Percentiles rank a stretch among this genome's conserved stretches.
These are phyloP conservation scores for Coendou prehensilis DNA, from an alignment of 2,797 vertebrate genomes.

Conservation along the genomic window DNA sequence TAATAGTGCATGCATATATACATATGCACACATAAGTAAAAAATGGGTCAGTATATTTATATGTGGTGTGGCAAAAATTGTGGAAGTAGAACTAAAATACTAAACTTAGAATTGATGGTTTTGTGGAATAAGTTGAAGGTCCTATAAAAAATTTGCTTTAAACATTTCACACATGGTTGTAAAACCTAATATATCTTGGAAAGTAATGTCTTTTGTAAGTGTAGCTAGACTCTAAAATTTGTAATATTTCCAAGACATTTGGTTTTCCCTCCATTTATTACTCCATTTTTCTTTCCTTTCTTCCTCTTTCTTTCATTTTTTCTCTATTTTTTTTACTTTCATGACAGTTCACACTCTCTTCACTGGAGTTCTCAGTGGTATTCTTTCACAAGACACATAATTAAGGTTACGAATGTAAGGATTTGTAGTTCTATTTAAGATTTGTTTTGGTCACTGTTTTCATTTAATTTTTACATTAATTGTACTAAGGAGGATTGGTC, in stretches of 20 bases:
- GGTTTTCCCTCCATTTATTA: not conserved
- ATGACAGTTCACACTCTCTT: not conserved
- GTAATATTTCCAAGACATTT: not conserved
- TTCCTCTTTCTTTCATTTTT: not conserved
- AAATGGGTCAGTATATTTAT: conserved; percentile 7
- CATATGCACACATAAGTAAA: not conserved
- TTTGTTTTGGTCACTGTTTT: conserved; percentile 11
- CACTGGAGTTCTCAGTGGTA: not conserved
- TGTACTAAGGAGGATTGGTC: not conserved
- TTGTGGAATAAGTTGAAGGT: conserved; percentile 4
- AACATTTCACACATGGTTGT: not conserved
- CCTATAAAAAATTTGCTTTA: not conserved
- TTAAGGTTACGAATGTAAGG: not conserved
- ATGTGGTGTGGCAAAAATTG: conserved; percentile 3
- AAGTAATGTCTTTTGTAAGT: conserved; percentile 1
- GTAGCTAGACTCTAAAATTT: not conserved
- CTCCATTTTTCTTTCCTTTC: not conserved
- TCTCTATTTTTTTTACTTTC: conserved; percentile 29
- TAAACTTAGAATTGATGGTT: conserved; percentile 11
- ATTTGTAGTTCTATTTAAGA: not conserved
- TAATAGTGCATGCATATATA: not conserved
- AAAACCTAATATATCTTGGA: not conserved
- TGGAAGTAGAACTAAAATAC: not conserved
- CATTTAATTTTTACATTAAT: conserved; percentile 41
- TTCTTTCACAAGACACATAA: not conserved